Evolutionary conservation across 2,113 vertebrate genomes (phyloP).

Genomic region (Dipodomys spectabilis): DNA sequence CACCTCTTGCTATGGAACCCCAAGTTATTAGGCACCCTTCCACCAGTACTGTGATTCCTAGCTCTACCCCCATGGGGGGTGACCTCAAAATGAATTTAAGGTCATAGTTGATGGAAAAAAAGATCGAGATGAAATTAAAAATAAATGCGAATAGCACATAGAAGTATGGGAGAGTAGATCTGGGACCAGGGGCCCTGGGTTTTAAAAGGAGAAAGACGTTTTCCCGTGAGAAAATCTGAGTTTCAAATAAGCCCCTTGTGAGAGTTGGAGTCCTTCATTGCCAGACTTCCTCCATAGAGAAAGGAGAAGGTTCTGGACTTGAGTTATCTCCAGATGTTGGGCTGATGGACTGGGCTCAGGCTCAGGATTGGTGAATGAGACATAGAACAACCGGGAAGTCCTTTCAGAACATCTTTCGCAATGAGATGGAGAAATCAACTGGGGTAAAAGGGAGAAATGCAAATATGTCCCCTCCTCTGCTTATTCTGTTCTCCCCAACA

Average conservation of each 20-base stretch:
- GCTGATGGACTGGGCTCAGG: conserved; percentile 36
- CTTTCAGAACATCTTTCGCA: background rate
- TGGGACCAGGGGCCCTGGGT: background rate
- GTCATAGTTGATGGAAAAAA: background rate
- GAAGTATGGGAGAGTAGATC: conserved; percentile 10
- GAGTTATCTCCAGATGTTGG: conserved; percentile 36
- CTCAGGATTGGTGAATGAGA: background rate
- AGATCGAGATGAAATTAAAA: conserved; percentile 52
- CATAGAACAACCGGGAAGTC: background rate
- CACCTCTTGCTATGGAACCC: background rate
- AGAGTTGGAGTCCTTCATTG: conserved; percentile 41
- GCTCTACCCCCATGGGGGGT: background rate
- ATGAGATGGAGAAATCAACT: conserved; percentile 1
- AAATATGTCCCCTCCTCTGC: background rate
- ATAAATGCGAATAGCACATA: conserved; percentile 40
- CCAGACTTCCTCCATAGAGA: background rate
- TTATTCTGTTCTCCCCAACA: background rate
- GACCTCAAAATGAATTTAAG: conserved; percentile 17
- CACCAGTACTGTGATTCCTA: background rate
- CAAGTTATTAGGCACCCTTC: background rate
- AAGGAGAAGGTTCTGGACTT: conserved; percentile 20
- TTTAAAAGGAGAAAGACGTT: conserved; percentile 34
- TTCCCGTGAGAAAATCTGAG: conserved; percentile 80
- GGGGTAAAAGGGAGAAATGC: background rate
- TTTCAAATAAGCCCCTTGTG: conserved; percentile 3